phyloP scores from a whole-genome alignment of 2,113 vertebrate species.

The Colius striatus region DNA sequence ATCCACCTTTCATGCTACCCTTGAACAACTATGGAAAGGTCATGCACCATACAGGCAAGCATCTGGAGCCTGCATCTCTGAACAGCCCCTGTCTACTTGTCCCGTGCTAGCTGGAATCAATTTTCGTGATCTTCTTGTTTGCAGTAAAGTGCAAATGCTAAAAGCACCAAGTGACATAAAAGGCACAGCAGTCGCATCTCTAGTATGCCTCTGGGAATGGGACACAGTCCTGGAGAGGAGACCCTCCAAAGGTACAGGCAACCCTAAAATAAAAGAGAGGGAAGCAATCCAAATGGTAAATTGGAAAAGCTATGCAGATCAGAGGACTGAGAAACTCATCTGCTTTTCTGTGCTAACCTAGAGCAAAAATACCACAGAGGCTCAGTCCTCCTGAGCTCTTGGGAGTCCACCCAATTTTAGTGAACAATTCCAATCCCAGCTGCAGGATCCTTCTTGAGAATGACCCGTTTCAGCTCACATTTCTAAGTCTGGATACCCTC shows the following conservation, averaged over 20 bases:
- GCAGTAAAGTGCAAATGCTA: not conserved
- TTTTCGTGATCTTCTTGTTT: not conserved
- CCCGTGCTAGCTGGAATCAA: not conserved
- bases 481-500: not conserved
- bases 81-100: not conserved
- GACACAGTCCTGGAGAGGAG: not conserved
- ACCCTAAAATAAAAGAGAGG: not conserved
- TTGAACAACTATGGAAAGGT: conserved; percentile 25
- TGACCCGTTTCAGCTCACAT: accelerated
- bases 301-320: not conserved
- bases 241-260: not conserved
- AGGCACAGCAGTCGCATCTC: not conserved
- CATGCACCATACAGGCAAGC: conserved; percentile 30
- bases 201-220: not conserved
- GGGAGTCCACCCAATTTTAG: not conserved
- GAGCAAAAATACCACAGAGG: not conserved
- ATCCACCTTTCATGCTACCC: not conserved
- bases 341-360: not conserved
- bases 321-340: not conserved
- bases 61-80: conserved; percentile 8
- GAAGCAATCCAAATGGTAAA: not conserved
- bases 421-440: not conserved
- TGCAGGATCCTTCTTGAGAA: not conserved
- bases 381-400: not conserved
- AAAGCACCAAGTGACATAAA: not conserved